Evolutionary conservation across 2,888 invertebrate genomes (phyloP), one percentile per base, ranked within the genome.

Genomic region (Marronus borbonicus): DNA sequence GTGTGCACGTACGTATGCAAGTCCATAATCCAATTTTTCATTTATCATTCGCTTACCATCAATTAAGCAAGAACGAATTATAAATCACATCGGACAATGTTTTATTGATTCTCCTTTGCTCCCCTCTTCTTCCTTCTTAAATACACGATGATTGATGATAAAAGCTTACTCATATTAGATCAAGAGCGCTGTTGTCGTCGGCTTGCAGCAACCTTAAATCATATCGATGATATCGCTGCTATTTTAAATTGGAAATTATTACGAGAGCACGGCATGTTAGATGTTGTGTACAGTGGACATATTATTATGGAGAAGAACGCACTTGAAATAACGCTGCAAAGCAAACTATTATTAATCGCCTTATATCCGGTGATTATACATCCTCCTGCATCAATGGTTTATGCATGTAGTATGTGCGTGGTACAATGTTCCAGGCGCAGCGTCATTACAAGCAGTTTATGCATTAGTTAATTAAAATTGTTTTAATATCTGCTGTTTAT

Each of bases 201-300:
- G 52, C 52, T n/a, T 55, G 17, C 44, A 55, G 65, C 39, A 14
- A 4, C 39, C 39, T 65, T 65, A 65, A 39, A 65, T 65, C 36
- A 65, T 31, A 31, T 65, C n/a, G 65, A 65, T 65, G 39, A 65
- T 64, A 64, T 65, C 65, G 39, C n/a, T 36, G n/a, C 12, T 36
- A 17, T 36, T 65, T 65, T 65, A 65, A 65, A 65, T 65, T 65
- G 65, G 14, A 65, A 65, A 65, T 65, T 65, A 65, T 65, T 65
- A 65, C 39, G 65, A 65, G 65, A 65, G 39, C 39, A 39, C 39
- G 39, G 49, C 52, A 55, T 55, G 52, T 55, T 55, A 55, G 17
- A 55, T 55, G 17, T 55, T 55, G 17, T 55, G 52, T 10, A 55
- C 52, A n/a, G 50, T 55, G 52, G 52, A 55, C 52, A 55, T 55